Evolutionary conservation across 1,140 invertebrate genomes (phyloP).

Genomic region (Drosophila mauritiana): DNA sequence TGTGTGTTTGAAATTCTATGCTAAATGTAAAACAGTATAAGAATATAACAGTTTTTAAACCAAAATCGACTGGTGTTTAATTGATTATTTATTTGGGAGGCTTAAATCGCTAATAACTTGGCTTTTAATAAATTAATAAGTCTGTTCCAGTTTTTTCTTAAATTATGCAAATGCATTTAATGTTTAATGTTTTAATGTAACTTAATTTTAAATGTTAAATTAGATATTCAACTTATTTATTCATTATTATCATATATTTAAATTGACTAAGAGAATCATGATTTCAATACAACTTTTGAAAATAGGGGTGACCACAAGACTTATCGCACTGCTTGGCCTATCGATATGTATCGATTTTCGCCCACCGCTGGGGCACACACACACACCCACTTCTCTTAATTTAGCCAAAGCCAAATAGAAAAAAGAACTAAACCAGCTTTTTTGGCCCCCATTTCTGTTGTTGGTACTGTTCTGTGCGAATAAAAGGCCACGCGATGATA

Average conservation of each 20-base stretch:
- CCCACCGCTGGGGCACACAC: background rate
- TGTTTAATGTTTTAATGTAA: too few species aligned
- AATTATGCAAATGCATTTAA: too few species aligned
- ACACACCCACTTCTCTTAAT: slow-evolving; percentile 23
- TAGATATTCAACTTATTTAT: background rate
- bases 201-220: background rate
- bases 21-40: slow-evolving; percentile 78
- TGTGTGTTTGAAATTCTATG: slow-evolving; percentile 81
- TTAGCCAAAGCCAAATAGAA: slow-evolving; percentile 30
- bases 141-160: too few species aligned
- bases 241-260: too few species aligned
- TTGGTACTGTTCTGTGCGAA: slow-evolving; percentile 23
- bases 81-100: background rate
- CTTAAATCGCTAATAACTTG: too few species aligned
- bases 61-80: background rate
- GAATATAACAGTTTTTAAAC: slow-evolving; percentile 73
- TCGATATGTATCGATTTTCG: background rate
- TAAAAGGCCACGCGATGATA: slow-evolving; percentile 67
- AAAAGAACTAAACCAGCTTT: slow-evolving; percentile 22
- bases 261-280: too few species aligned
- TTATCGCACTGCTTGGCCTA: background rate
- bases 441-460: slow-evolving; percentile 32
- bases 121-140: too few species aligned
- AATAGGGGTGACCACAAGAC: background rate
- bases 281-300: background rate